Conservation (phyloP, 35 echinoderm and acorn worm species). For the Apostichopus californicus region DNA sequence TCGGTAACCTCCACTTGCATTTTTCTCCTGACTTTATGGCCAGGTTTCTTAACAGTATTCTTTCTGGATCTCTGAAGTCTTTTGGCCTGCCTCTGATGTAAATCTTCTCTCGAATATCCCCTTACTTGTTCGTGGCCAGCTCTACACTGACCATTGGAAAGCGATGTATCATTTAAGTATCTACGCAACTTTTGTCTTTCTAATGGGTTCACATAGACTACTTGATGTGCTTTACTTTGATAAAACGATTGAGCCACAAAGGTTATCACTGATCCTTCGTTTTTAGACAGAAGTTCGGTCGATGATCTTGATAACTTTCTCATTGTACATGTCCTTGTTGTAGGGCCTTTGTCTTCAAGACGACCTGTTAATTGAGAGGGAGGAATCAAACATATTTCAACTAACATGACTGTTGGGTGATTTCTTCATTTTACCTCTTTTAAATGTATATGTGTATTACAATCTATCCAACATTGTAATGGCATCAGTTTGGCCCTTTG, state of each 20-base stretch:
- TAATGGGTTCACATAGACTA: conserved; percentile 41
- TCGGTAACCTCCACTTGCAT: background rate
- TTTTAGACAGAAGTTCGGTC: background rate
- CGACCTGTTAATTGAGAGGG: background rate
- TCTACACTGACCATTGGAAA: background rate
- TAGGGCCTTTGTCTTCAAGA: background rate
- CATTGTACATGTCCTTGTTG: background rate
- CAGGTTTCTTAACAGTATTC: conserved; percentile 13
- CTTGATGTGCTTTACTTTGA: background rate
- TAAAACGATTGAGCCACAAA: conserved; percentile 61
- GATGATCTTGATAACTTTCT: background rate
- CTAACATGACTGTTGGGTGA: too few species aligned
- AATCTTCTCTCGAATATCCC: background rate
- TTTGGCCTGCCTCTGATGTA: background rate
- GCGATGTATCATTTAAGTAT: conserved; percentile 10
- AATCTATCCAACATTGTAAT: too few species aligned
- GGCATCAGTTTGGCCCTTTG: too few species aligned
- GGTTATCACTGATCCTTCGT: conserved; percentile 24
- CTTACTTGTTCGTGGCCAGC: background rate
- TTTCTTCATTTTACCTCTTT: too few species aligned
- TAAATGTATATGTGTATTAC: too few species aligned
- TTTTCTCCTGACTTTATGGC: background rate
- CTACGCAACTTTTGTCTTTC: conserved; percentile 46
- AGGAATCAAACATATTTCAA: too few species aligned
- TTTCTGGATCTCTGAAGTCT: conserved; percentile 2